Percentiles rank a stretch among this genome's conserved stretches.
phyloP scores from a whole-genome alignment of 1,140 invertebrate species.

The Drosophila sturtevanti region DNA sequence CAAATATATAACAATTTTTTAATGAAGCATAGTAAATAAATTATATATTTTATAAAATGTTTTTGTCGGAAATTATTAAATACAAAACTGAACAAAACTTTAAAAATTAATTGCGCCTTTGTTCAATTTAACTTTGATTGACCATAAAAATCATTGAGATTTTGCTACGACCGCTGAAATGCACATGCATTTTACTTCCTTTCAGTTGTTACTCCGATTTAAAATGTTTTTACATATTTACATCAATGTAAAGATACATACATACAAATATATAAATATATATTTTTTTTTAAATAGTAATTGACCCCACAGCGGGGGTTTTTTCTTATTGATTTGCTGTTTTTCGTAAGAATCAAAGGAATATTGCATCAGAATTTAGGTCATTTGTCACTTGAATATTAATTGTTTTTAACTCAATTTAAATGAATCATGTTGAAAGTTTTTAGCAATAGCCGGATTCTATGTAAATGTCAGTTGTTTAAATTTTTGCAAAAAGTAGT shows the following conservation, averaged over 20 bases:
- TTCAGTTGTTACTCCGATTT: slow-evolving; percentile 32
- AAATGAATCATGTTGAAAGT: slow-evolving; percentile 1
- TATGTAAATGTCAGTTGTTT: neutral
- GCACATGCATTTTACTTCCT: slow-evolving; percentile 25
- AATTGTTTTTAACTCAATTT: neutral
- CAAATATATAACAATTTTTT: neutral
- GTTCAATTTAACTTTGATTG: slow-evolving; percentile 38
- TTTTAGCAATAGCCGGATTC: neutral
- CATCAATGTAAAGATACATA: too few species aligned
- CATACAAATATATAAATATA: neutral
- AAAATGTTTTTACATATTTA: neutral
- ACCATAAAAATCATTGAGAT: slow-evolving; percentile 43
- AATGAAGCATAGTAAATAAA: neutral
- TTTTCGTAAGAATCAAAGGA: neutral
- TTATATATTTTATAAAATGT: slow-evolving; percentile 6
- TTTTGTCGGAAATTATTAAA: slow-evolving; percentile 35
- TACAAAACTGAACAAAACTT: slow-evolving; percentile 11
- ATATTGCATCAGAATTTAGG: slow-evolving; percentile 18
- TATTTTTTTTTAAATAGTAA: neutral
- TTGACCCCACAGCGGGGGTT: neutral
- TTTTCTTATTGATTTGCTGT: neutral
- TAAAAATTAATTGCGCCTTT: slow-evolving; percentile 9
- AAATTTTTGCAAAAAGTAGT: slow-evolving; percentile 13
- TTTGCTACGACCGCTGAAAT: slow-evolving; percentile 32
- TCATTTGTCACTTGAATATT: neutral